These are phyloP conservation scores for Sinentomon sp. DNA, from an alignment of 2,888 invertebrate species.

Conservation along the genomic window DNA sequence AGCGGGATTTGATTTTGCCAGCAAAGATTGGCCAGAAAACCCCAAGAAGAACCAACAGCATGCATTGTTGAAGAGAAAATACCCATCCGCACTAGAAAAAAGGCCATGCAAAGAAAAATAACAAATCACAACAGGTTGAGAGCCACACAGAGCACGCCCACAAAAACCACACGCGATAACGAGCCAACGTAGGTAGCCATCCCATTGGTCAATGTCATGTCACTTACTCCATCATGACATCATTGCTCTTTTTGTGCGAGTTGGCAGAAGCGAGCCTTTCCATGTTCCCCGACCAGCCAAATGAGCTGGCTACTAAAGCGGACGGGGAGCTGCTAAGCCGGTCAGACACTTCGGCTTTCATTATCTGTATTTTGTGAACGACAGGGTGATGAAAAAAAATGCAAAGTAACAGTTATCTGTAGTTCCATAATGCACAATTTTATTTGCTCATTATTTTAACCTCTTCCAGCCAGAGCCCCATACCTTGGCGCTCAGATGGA, in stretches of 20 bases:
- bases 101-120: not conserved
- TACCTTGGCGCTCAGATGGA: too few relatives aligned
- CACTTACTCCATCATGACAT: conserved; percentile 44
- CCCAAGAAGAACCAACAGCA: too few relatives aligned
- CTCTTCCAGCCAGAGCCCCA: too few relatives aligned
- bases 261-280: conserved; percentile 81
- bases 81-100: too few relatives aligned
- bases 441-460: too few relatives aligned
- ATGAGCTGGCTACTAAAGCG: conserved; percentile 81
- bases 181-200: conserved; percentile 2
- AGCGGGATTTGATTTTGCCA: too few relatives aligned
- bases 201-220: conserved; percentile 5
- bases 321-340: conserved; percentile 74
- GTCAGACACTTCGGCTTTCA: conserved; percentile 60
- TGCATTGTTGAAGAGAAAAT: too few relatives aligned
- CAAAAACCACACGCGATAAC: not conserved
- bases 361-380: conserved; percentile 27
- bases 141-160: not conserved
- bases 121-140: not conserved
- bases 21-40: too few relatives aligned
- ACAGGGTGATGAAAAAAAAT: not conserved
- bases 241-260: conserved; percentile 84
- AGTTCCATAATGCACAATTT: too few relatives aligned
- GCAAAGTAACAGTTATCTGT: too few relatives aligned
- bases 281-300: conserved; percentile 99